Base-by-base conservation (phyloP, 64 coral and sea anemone species). In the Montipora foliosa region DNA sequence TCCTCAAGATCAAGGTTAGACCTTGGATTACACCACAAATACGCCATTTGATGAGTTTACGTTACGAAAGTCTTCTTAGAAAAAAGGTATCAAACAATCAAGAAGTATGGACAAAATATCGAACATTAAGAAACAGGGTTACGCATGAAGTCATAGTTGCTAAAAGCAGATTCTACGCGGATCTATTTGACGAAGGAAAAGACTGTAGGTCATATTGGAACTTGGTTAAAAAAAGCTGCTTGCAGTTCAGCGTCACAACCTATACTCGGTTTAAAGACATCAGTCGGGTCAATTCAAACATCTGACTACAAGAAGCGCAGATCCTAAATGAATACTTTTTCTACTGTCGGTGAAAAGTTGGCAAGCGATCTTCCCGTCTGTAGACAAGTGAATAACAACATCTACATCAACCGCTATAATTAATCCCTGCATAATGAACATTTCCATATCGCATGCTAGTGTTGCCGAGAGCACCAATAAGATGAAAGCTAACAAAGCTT, bases 1-100 rank as follows among this genome's bases (percentile, higher is more conserved):
- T 37, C 37, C 37, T 37, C 37, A 37, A 37, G 37, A 37, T 37
- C 1, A 37, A 37, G 37, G 37, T 37, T 37, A 37, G 37, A 37
- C 88, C 88, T 17, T 90, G 88, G 88, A 50, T 79, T 59, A 90
- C 74, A 37, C 73, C 88, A 16, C 49, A 58, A 45, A 90, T 90
- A 5, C 49, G 76, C 74, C 74, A 90, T 61, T 20, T 59, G 21
- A 90, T 90, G 76, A 78, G 67, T 37, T 77, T 77, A 79, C 17
- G 88, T 24, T 67, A 78, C 24, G 79, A 77, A 77, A 37, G 3
- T 19, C 44, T 61, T 19, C 75, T 17, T 24, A 55, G 19, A 78
- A 75, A 25, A n/a, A 90, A 57, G 7, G 17, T 77, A 44, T 77
- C 25, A 17, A 75, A 90, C 29, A 59, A 90, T 78, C 51, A 49